Base-by-base conservation (phyloP, 2,888 invertebrate species). In the Psylliodes chrysocephalus region DNA sequence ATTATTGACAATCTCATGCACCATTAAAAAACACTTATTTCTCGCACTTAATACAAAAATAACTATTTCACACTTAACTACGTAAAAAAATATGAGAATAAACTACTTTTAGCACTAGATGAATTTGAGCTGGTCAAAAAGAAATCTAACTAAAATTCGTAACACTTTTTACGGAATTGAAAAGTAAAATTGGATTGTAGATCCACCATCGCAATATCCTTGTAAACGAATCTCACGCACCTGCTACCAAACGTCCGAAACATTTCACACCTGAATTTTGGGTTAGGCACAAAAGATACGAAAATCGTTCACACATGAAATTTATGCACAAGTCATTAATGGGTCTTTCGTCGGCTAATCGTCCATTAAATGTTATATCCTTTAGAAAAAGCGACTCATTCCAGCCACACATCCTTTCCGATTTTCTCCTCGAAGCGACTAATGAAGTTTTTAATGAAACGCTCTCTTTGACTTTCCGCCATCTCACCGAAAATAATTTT, bases 261-360 rank as follows among this genome's bases (percentile, higher is more conserved):
- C 6, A 7, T 17, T 10, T 7, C 2, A 49, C 49, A 49, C 33
- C 52, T 35, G 18, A 14, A 52, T 38, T 28, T 17, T 33, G 33
- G 30, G 15, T 19, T 52, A 33, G n/a, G 2, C 22, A 2, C 6
- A 38, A 53, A 22, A 35, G 40, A 25, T 22, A 54, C 1, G 53
- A 53, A 63, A 57, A 35, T 30, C 51, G 51, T 59, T 63, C 60
- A 42, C 19, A 55, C 60, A 60, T 52, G 42, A 60, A 66, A 66
- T 66, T 63, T 63, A 66, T 63, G 60, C 60, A 60, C 33, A 53
- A 49, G 35, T 66, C 63, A 60, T 66, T 60, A 66, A 47, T 56
- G 25, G 28, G 22, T 15, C 47, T 53, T 63, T 56, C 56, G 33
- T 42, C 22, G 10, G 18, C 38, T 49, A 63, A 66, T 63, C 63